These are phyloP conservation scores for Clavelina lepadiformis DNA, from an alignment of 23 tunicate genomes.

Conservation along the genomic window DNA sequence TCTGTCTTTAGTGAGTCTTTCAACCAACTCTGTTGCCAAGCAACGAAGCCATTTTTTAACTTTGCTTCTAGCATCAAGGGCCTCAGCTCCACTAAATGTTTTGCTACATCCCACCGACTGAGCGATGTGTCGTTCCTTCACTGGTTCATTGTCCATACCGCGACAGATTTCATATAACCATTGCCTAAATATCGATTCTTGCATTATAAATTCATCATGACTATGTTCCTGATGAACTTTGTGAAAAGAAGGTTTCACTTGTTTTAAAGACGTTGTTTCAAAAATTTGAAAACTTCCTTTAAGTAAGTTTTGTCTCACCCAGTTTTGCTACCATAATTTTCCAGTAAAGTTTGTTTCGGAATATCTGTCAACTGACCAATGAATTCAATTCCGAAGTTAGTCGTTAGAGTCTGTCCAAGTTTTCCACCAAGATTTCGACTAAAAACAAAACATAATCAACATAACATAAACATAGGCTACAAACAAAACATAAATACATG, in stretches of 20 bases:
- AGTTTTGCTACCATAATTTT: constrained; percentile 41
- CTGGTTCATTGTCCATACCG: constrained; percentile 76
- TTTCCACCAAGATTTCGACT: constrained; percentile 81
- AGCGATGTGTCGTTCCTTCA: constrained; percentile 73
- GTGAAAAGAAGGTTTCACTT: too few species aligned
- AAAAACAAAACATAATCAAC: too few species aligned
- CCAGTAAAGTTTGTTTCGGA: constrained; percentile 14
- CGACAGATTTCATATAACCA: constrained; percentile 71
- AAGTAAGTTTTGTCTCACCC: constrained; percentile 26
- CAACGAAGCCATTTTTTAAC: constrained; percentile 67
- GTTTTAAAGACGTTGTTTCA: too few species aligned
- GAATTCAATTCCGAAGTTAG: constrained; percentile 30
- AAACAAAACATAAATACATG: too few species aligned
- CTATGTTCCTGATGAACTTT: too few species aligned
- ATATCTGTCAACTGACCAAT: constrained; percentile 52
- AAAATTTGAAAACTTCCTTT: too few species aligned
- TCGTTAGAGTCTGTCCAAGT: constrained; percentile 34
- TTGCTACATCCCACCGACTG: constrained; percentile 84
- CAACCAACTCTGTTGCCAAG: constrained; percentile 52
- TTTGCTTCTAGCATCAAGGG: constrained; percentile 55
- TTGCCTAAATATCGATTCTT: too few species aligned
- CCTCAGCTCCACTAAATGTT: constrained; percentile 61
- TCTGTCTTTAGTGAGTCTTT: constrained; percentile 60
- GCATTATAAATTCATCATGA: too few species aligned
- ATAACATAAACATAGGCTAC: too few species aligned